Evolutionary conservation across 2,113 vertebrate species (phyloP).

Genomic region (Falco punctatus): DNA sequence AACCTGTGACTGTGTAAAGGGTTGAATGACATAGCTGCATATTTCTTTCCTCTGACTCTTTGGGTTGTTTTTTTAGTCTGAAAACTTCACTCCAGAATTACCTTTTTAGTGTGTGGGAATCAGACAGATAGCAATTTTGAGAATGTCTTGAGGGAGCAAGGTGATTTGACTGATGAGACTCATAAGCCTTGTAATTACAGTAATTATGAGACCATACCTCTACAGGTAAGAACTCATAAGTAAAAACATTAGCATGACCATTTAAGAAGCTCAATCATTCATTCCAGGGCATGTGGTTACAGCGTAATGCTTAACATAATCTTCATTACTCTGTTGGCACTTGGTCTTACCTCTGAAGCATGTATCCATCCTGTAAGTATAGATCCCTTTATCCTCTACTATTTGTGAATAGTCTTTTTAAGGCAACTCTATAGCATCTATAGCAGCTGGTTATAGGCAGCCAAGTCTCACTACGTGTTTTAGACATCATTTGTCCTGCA

Average conservation of each 20-base stretch:
- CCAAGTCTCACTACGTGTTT: not conserved
- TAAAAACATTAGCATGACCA: slow-evolving; percentile 66
- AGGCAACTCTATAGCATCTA: not conserved
- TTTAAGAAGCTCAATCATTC: slow-evolving; percentile 59
- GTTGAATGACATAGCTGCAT: not conserved
- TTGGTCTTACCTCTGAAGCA: not conserved
- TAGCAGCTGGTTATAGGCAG: not conserved
- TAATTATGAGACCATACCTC: slow-evolving; percentile 67
- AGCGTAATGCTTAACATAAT: slow-evolving; percentile 10
- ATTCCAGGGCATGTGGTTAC: slow-evolving; percentile 43
- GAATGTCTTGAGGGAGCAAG: slow-evolving; percentile 64
- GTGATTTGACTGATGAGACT: slow-evolving; percentile 60
- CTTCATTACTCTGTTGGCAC: slow-evolving; percentile 2
- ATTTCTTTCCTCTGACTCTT: not conserved
- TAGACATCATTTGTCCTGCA: not conserved
- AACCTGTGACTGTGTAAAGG: not conserved
- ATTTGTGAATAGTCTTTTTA: not conserved
- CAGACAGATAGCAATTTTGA: slow-evolving; percentile 63
- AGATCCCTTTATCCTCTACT: not conserved
- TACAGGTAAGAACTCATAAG: slow-evolving; percentile 69
- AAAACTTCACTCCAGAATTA: slow-evolving; percentile 36
- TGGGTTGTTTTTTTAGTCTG: not conserved
- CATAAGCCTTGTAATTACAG: slow-evolving; percentile 69
- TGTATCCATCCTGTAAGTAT: not conserved
- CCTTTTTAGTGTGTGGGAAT: slow-evolving; percentile 36